Evolutionary conservation across 2,797 vertebrate genomes (phyloP), one percentile per base, ranked within the genome.

Genomic region (Potorous gilbertii): DNA sequence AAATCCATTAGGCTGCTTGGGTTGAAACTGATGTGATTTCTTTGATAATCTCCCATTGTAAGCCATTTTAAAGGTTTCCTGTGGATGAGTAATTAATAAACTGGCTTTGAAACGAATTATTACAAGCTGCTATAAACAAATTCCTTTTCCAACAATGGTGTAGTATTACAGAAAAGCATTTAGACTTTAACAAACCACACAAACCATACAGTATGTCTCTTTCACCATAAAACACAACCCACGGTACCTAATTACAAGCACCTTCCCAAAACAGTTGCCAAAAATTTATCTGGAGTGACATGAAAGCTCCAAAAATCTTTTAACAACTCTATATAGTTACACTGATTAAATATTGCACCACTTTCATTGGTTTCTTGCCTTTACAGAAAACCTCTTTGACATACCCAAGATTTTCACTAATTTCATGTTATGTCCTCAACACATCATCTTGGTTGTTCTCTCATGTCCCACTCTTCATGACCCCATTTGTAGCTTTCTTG

Each of bases 281-380:
- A 74, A 66, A 40, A 40, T 81, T 81, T 81, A 81, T 81, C 4
- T 81, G 74, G 74, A 81, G 27, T 46, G 40, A 46, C 40, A 81
- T 24, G 18, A 46, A 81, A 81, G 21, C 6, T 1, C 18, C n/a
- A 66, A 4, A 9, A 40, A 2, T 0, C 8, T 24, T 46, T 91
- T 92, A 50, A 93, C 16, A 90, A 4, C 91, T 95, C 92, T 91
- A 92, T 74, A 89, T 90, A 55, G 28, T 92, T 91, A 90, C 21
- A n/a, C 89, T 12, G 56, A 92, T 52, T 96, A 55, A 55, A 94
- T 24, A 94, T 57, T 95, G 56, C 56, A n/a, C 34, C 31, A 34
- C 28, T 95, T 55, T 81, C 56, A 40, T 55, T 94, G 66, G 24
- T 81, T 93, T 91, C 74, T 94, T 92, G 52, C 52, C 12, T 91